Percentiles rank a stretch among this genome's conserved stretches.
These are phyloP conservation scores for Etheostoma nigrum DNA, from an alignment of 2,797 vertebrate genomes.

Conservation along the genomic window DNA sequence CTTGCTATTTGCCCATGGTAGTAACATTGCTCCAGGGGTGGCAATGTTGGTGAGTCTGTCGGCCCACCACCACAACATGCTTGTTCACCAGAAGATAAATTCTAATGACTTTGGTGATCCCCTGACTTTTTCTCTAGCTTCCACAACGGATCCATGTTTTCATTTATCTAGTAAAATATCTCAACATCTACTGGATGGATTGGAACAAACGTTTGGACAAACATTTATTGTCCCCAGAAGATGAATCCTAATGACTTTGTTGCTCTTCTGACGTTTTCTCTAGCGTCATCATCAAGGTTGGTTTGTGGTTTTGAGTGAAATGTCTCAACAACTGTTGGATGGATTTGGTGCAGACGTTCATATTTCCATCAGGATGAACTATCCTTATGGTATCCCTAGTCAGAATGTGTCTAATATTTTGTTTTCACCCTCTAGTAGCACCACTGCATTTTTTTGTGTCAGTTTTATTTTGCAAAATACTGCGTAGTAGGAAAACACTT, in stretches of 20 bases:
- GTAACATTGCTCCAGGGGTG: no score
- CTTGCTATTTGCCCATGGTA: conserved; percentile 3
- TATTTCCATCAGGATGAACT: no score
- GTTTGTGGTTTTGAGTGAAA: background rate
- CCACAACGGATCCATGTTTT: background rate
- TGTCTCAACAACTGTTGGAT: background rate
- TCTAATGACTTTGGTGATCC: background rate
- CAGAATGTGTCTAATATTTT: no score
- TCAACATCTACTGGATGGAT: background rate
- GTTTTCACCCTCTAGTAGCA: no score
- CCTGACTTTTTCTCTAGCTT: background rate
- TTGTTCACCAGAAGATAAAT: background rate
- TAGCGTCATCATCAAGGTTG: background rate
- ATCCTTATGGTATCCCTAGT: no score
- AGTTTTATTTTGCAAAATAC: background rate
- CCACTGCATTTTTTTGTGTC: no score
- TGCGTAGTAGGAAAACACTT: background rate
- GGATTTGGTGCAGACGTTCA: background rate
- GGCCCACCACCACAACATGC: background rate
- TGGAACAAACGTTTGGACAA: background rate
- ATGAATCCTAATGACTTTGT: background rate
- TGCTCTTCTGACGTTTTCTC: no score
- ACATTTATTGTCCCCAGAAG: background rate
- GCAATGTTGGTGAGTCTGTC: no score
- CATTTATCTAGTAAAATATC: background rate